A percentile compares a stretch with the other conserved stretches of the same genome.
phyloP scores from a whole-genome alignment of 2,113 vertebrate genomes.

The Nyctibius bracteatus region DNA sequence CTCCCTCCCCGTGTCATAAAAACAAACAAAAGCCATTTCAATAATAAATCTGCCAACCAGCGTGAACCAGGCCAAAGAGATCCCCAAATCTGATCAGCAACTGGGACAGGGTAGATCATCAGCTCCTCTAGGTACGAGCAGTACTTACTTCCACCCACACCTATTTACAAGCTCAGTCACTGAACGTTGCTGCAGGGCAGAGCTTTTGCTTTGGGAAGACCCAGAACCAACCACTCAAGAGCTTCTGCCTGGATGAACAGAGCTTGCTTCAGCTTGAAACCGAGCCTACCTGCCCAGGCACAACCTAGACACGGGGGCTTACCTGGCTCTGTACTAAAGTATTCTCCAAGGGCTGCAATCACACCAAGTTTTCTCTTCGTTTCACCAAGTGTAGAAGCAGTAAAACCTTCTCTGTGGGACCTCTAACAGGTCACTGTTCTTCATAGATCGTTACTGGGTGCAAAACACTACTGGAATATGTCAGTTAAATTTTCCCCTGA shows the following conservation, averaged over 20 bases:
- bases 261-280: neutral
- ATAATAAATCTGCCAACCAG: neutral
- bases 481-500: neutral
- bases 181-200: fast-evolving
- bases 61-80: neutral
- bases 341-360: neutral
- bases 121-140: fast-evolving
- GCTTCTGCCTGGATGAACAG: neutral
- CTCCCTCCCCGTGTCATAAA: neutral
- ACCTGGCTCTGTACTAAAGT: neutral
- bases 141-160: neutral
- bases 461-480: neutral
- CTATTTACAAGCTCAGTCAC: fast-evolving
- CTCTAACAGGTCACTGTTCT: neutral
- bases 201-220: neutral
- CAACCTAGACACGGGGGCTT: neutral
- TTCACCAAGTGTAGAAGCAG: neutral
- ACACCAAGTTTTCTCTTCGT: neutral
- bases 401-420: neutral
- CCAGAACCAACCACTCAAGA: neutral
- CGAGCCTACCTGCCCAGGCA: neutral
- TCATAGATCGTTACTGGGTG: neutral
- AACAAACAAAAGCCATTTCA: neutral
- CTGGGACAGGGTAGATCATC: fast-evolving
- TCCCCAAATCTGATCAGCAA: neutral